Base-by-base conservation (phyloP, 2,888 invertebrate genomes). In the Cyclophora punctaria region DNA sequence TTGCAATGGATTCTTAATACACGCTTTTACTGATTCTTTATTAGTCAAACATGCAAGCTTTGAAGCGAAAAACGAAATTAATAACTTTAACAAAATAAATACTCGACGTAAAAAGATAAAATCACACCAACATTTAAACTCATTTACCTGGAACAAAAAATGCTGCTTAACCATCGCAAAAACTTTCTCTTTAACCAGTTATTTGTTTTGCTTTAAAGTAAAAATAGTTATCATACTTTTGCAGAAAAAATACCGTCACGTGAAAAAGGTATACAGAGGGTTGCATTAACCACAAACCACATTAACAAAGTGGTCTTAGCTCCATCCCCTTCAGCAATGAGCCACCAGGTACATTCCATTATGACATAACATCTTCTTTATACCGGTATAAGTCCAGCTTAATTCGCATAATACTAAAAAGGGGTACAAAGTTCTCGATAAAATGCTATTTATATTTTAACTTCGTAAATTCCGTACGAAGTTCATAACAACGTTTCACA, bases 401-500 rank as follows among this genome's bases (percentile, higher is more conserved):
- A 58, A 58, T 52, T 55, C 55, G 41, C 45, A 43, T 59, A 60
- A 56, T 52, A 47, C 56, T 51, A 50, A 53, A 56, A 59, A 61
- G 50, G 60, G 59, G 53, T 60, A 48, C 50, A 50, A 60, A 61
- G 55, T 56, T 61, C 53, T 52, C 56, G 51, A 61, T 64, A 66
- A 65, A 66, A 65, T 61, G 62, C 62, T 64, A 67, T 74, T 77
- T 78, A 73, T 74, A 71, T 71, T 75, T 69, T 60, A 74, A 73
- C 69, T 68, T 60, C 57, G 65, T 72, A 72, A 73, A 74, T 76
- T 68, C 69, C 67, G 71, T 73, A 60, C 68, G 73, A 70, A 81
- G 69, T 80, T 83, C 66, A 70, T 73, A 80, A 78, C 78, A 76
- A 82, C 74, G 63, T 44, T 44, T 20, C 20, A 20, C 68, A 67